Evolutionary conservation across 1,140 invertebrate genomes (phyloP), one percentile per base, ranked within the genome.

Genomic region (Condylostylus longicornis): DNA sequence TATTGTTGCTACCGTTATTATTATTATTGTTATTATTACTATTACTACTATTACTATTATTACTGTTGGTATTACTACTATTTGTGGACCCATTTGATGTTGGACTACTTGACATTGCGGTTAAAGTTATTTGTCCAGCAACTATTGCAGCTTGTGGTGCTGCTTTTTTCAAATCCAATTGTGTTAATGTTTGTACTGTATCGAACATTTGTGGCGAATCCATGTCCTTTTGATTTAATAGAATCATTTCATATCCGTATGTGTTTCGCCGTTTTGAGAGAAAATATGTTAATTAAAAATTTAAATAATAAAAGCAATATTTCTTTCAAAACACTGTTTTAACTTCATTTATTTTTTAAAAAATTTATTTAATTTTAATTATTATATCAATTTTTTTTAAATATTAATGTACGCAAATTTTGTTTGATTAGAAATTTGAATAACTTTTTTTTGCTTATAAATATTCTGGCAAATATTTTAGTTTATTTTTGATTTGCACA

Each of bases 121-220:
- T 59, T 58, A 58, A 34, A 12, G 54, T 58, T 18, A 58, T 58
- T 55, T 58, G 63, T 51, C 47, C 58, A 54, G 47, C 63, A 64
- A 59, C 61, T 53, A 55, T 64, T 58, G 58, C 49, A 56, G 63
- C 49, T 49, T 58, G 48, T 33, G 50, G 59, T 30, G 54, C 49
- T 29, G 51, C 46, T 37, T 63, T 61, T 42, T 63, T 63, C 19
- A 62, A 47, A 37, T 62, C 61, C 48, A 53, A 48, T 47, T 52
- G 55, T 37, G 48, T 50, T 41, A 50, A 44, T 34, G 51, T 56
- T 42, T 50, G 58, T 44, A 51, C 54, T 45, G 49, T 54, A 51
- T 77, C 74, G 65, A 76, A 77, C 74, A 77, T 76, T 63, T 77
- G 74, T 31, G 74, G 73, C 53, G 74, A 75, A 64, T 76, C 74